Conservation (phyloP, 1,140 invertebrate species). For the Octopus bimaculoides region DNA sequence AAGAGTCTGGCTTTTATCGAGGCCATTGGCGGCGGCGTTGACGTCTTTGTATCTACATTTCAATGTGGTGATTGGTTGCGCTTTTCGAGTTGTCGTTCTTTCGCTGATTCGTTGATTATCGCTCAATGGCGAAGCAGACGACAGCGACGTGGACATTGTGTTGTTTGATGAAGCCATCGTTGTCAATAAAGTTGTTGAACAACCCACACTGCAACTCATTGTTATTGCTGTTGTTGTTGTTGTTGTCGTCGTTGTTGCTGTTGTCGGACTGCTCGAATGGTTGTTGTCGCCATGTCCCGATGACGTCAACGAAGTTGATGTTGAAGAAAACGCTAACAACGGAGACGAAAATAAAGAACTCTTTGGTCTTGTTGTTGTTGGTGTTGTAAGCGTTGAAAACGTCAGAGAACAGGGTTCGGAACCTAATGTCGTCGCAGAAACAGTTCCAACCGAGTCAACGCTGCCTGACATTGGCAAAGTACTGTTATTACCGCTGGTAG, state of each 20-base stretch:
- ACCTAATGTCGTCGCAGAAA: neutral
- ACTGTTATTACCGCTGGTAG: neutral
- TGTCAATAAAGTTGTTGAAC: neutral
- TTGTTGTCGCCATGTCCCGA: neutral
- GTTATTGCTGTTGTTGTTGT: neutral
- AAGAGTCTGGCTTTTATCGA: slow-evolving; percentile 24
- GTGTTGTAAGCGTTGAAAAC: neutral
- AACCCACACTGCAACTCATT: no score
- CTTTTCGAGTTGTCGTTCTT: slow-evolving; percentile 29
- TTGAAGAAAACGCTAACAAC: neutral
- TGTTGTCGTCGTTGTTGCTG: neutral
- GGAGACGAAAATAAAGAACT: neutral
- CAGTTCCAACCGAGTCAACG: no score
- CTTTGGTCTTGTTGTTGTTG: neutral
- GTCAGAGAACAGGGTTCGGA: neutral
- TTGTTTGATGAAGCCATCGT: neutral
- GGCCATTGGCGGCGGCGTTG: slow-evolving; percentile 22
- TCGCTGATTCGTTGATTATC: neutral
- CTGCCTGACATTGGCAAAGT: neutral
- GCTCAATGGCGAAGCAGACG: neutral
- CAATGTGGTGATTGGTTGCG: slow-evolving; percentile 49
- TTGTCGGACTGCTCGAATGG: neutral
- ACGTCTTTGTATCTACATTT: slow-evolving; percentile 34
- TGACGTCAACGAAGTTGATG: neutral
- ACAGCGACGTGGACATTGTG: neutral